These are phyloP conservation scores for Drosophila ironensis DNA, from an alignment of 1,140 invertebrate genomes.

Conservation along the genomic window DNA sequence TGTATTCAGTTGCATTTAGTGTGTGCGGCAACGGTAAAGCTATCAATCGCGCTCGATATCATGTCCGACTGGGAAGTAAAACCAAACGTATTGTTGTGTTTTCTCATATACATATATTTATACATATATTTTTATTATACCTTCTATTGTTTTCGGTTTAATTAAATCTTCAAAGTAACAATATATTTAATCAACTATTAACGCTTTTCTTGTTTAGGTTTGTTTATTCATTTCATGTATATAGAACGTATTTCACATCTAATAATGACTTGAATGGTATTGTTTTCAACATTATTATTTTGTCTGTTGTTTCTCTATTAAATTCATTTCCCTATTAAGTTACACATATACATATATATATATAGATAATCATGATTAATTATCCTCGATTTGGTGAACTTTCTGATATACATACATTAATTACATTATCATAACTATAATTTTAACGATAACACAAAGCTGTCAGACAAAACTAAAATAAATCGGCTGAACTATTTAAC, in stretches of 20 bases:
- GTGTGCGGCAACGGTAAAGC: conserved; percentile 9
- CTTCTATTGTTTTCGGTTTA: conserved; percentile 48
- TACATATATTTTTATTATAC: conserved; percentile 69
- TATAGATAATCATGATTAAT: conserved; percentile 47
- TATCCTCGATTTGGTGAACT: conserved; percentile 58
- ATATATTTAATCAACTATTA: conserved; percentile 80
- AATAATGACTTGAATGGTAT: conserved; percentile 77
- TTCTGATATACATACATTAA: conserved; percentile 76
- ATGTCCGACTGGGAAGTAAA: conserved; percentile 51
- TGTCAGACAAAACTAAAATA: conserved; percentile 33
- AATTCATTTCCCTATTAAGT: conserved; percentile 77
- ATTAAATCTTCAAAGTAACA: conserved; percentile 78
- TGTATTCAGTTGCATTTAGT: conserved; percentile 22
- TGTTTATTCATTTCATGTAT: conserved; percentile 44
- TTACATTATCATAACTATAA: conserved; percentile 75
- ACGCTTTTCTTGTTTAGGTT: conserved; percentile 56
- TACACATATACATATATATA: conserved; percentile 58
- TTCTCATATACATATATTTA: conserved; percentile 71
- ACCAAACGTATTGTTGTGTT: conserved; percentile 75
- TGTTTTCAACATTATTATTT: conserved; percentile 69
- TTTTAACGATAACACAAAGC: conserved; percentile 61
- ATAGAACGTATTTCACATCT: conserved; percentile 76
- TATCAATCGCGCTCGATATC: conserved; percentile 16
- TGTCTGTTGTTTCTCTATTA: conserved; percentile 61
- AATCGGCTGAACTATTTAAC: conserved; percentile 72